Conservation (phyloP, 2,888 invertebrate species). For the Cataglyphis albicans region DNA sequence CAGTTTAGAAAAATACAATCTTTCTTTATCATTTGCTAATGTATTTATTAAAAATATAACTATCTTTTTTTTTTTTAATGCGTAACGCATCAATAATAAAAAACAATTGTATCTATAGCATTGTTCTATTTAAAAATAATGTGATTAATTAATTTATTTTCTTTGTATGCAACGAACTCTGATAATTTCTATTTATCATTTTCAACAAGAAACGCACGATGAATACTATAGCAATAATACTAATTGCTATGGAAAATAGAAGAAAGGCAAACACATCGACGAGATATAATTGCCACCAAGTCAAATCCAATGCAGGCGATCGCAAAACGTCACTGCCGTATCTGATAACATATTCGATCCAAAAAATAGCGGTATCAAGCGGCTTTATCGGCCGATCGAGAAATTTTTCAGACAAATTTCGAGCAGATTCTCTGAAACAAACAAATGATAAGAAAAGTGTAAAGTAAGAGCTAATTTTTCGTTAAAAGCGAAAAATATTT, state of each 20-base stretch:
- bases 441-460: not conserved
- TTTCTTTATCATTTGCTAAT: not conserved
- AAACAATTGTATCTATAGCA: not conserved
- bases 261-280: conserved; percentile 76
- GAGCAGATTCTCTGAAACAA: conserved; percentile 62
- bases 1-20: not conserved
- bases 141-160: conserved; percentile 49
- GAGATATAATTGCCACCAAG: conserved; percentile 81
- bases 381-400: conserved; percentile 78
- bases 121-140: not conserved
- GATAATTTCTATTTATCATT: not conserved
- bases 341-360: conserved; percentile 80
- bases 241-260: not conserved
- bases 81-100: not conserved
- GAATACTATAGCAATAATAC: conserved; percentile 2
- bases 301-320: conserved; percentile 78
- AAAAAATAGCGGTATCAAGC: conserved; percentile 78
- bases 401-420: conserved; percentile 74
- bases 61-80: not conserved
- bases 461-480: not conserved
- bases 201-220: conserved; percentile 41
- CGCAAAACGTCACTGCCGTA: conserved; percentile 76
- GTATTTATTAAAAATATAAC: not conserved
- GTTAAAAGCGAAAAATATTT: not conserved
- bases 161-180: conserved; percentile 38